Percentiles rank a stretch among this genome's conserved stretches.
Conservation (phyloP, 2,797 vertebrate species). For the Dromococcyx pavoninus region DNA sequence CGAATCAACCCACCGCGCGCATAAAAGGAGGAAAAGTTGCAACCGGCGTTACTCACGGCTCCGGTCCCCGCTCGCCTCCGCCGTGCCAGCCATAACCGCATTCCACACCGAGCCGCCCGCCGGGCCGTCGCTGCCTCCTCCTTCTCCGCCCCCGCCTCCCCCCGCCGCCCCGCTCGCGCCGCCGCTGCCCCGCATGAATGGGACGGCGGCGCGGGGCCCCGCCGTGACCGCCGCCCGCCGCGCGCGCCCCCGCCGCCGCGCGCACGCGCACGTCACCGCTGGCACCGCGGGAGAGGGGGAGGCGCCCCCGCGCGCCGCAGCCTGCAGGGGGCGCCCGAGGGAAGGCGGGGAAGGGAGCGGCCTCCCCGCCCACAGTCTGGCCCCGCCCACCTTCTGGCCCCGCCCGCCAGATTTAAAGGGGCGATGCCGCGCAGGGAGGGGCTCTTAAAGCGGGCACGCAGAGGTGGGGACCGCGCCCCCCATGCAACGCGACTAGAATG, state of each 20-base stretch:
- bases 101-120: too few relatives aligned
- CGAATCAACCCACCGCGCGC: background rate
- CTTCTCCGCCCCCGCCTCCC: too few relatives aligned
- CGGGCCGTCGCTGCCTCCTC: too few relatives aligned
- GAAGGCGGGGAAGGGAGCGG: background rate
- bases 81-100: too few relatives aligned
- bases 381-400: background rate
- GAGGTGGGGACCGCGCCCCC: accelerated
- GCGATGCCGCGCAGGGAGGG: accelerated
- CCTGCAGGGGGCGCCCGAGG: conserved; percentile 13
- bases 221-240: conserved; percentile 23
- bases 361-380: too few relatives aligned
- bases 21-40: background rate
- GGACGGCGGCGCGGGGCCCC: conserved; percentile 32
- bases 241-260: background rate
- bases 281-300: background rate
- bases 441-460: accelerated
- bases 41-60: too few relatives aligned
- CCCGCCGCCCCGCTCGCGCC: background rate
- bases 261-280: background rate
- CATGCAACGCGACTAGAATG: too few relatives aligned
- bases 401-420: background rate
- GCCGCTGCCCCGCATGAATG: conserved; percentile 23
- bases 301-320: background rate
- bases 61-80: too few relatives aligned